phyloP scores from a whole-genome alignment of 2,113 vertebrate species.

The Larimichthys polyactis region DNA sequence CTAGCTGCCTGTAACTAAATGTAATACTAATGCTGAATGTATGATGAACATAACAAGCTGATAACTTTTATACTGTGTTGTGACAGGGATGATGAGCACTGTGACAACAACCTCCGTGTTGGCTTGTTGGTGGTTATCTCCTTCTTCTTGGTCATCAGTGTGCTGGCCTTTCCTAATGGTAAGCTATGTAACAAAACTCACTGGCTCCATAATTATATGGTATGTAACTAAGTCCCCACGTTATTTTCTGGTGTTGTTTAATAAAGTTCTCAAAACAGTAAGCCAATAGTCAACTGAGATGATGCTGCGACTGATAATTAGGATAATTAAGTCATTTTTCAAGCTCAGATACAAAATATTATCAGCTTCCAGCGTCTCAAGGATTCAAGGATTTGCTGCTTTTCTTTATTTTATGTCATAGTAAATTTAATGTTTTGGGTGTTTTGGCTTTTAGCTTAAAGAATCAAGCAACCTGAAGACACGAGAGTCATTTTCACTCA shows the following conservation, averaged over 20 bases:
- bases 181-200: conserved; percentile 33
- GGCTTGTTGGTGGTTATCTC: conserved; percentile 91
- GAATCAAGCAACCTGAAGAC: background rate
- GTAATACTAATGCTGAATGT: background rate
- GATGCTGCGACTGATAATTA: background rate
- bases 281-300: background rate
- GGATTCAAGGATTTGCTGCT: background rate
- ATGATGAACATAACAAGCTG: too few species aligned
- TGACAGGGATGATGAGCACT: conserved; percentile 91
- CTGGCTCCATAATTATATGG: too few species aligned
- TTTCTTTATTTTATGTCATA: background rate
- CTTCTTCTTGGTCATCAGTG: conserved; percentile 96
- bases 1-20: background rate
- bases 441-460: background rate
- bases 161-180: conserved; percentile 97
- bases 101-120: conserved; percentile 93
- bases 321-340: background rate
- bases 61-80: conserved; percentile 26
- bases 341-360: background rate
- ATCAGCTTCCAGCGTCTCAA: background rate
- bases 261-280: background rate
- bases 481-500: background rate
- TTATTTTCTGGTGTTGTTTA: too few species aligned
- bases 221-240: too few species aligned
- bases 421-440: background rate